Evolutionary conservation across 2,797 vertebrate genomes (phyloP).

Genomic region (Mareca penelope): DNA sequence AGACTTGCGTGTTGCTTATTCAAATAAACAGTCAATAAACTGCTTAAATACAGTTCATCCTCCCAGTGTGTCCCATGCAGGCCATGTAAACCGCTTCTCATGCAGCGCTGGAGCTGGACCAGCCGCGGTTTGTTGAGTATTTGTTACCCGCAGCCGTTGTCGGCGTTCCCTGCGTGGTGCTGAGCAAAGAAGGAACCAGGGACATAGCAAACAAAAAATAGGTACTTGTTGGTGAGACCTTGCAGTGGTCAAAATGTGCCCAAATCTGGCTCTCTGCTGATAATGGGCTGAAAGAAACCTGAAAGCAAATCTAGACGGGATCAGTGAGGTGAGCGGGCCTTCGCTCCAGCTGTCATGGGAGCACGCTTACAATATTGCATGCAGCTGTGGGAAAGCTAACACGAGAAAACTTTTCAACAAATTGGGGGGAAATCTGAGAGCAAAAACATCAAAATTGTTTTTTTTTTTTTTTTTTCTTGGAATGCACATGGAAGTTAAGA

Average conservation of each 20-base stretch:
- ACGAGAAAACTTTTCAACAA: background rate
- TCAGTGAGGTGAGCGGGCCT: background rate
- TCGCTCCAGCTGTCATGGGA: background rate
- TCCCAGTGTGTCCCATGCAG: background rate
- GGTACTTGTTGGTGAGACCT: accelerated
- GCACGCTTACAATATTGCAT: background rate
- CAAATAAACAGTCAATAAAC: background rate
- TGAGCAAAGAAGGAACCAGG: background rate
- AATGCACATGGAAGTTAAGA: background rate
- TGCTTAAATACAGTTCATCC: background rate
- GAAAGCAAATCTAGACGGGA: background rate
- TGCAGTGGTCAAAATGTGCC: background rate
- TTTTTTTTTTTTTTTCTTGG: too few relatives aligned
- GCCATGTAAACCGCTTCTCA: accelerated
- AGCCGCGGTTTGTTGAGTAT: background rate
- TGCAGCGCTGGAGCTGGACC: background rate
- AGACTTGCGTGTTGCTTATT: background rate
- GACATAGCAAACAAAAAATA: background rate
- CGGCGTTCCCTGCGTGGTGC: background rate
- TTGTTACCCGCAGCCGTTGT: background rate
- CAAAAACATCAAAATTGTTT: background rate
- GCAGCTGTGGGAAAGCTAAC: background rate
- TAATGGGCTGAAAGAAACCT: background rate
- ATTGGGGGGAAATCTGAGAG: background rate
- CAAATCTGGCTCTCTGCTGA: background rate